Conservation (phyloP, 2,888 invertebrate genomes). For the Pasiphila rectangulata region DNA sequence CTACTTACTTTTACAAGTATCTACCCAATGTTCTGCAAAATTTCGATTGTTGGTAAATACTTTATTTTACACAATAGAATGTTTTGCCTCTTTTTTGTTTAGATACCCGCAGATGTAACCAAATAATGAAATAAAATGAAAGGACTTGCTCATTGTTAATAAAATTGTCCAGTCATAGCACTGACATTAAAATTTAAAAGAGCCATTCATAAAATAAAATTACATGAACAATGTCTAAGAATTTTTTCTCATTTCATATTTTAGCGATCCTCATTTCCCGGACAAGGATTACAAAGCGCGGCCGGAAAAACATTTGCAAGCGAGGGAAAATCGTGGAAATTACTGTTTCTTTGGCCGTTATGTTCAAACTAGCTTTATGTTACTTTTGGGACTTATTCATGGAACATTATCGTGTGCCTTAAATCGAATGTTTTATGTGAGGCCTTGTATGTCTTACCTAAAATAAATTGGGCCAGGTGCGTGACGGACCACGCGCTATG, state of each 20-base stretch:
- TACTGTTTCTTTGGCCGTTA: constrained; percentile 14
- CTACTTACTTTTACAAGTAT: too few relatives aligned
- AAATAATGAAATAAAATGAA: not conserved
- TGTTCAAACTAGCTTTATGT: constrained; percentile 6
- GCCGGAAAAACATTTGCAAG: constrained; percentile 22
- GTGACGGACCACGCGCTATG: too few relatives aligned
- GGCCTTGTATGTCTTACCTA: too few relatives aligned
- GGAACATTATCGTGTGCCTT: too few relatives aligned
- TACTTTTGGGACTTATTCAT: not conserved
- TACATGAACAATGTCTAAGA: constrained; percentile 11
- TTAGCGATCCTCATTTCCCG: constrained; percentile 15
- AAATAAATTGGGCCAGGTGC: too few relatives aligned
- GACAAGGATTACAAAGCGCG: constrained; percentile 18
- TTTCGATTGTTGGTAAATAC: too few relatives aligned
- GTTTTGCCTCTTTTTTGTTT: too few relatives aligned
- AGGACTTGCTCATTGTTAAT: not conserved
- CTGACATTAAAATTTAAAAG: not conserved
- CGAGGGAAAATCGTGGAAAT: constrained; percentile 15
- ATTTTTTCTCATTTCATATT: constrained; percentile 18
- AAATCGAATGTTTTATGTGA: too few relatives aligned
- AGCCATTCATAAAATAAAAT: constrained; percentile 12
- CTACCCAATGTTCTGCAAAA: too few relatives aligned
- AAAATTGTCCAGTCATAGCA: constrained; percentile 2
- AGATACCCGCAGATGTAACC: too few relatives aligned
- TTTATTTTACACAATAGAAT: too few relatives aligned